Base-by-base conservation (phyloP, 2,113 vertebrate genomes). In the Conger conger region DNA sequence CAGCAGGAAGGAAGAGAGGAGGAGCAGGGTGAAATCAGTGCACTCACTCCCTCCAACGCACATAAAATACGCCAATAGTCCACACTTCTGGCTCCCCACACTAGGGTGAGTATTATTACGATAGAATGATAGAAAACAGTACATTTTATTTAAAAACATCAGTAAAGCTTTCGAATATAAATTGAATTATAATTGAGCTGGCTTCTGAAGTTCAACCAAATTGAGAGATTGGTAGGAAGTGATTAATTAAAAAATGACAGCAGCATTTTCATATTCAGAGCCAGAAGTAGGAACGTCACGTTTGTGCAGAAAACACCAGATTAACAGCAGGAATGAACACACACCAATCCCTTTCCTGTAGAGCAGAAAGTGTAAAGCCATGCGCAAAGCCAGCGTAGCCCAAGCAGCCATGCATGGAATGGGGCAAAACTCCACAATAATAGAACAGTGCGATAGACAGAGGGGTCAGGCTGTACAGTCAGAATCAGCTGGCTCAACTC, bases 381-480 rank as follows among this genome's bases (percentile, higher is more conserved):
- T 80, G 83, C 45, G 78, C 33, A 73, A 91, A 89, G 86, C 86
- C 86, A 88, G 87, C 88, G 89, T 91, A 94, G 94, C 91, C 91
- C 86, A 95, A 95, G 94, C 94, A 54, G 53, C 93, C 95, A 94
- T 96, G 95, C 95, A 94, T 87, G 86, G 92, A 89, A 92, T 93
- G 90, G 16, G 85, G 84, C 87, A 87, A 84, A 83, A 86, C 17
- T 45, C 60, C 80, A 73, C 88, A 84, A 87, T 81, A 86, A 91
- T 87, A 89, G 85, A 92, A 9, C 9, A 13, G 68, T 27, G 27
- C 11, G 8, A 50, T 50, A 50, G 45, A 8, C 1, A 73, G 8
- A 89, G 88, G 81, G 42, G 82, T 86, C 86, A 85, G 85, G 89
- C 73, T 93, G 93, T 87, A 88, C 86, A 77, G 86, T 63, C 82